Conservation (phyloP, 2,888 invertebrate genomes). For the Siphlonurus alternatus region DNA sequence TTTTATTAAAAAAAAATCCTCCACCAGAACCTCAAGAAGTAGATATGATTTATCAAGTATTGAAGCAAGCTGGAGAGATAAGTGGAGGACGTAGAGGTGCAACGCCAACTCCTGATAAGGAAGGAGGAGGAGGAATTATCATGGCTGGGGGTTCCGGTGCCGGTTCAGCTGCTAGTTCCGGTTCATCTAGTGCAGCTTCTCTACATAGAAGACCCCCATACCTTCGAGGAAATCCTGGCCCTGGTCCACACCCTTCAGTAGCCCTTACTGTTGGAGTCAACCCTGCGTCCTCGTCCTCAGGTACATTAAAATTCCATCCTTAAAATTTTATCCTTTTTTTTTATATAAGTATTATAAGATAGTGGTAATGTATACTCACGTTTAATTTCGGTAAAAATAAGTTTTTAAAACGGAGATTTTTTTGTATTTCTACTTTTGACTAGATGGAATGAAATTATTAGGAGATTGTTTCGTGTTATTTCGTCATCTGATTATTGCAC, state of each 20-base stretch:
- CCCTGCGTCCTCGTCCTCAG: conserved; percentile 2
- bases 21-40: conserved; percentile 46
- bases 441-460: too few relatives aligned
- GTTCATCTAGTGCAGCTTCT: not conserved
- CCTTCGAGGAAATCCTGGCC: not conserved
- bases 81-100: conserved; percentile 13
- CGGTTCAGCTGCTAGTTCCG: conserved; percentile 31
- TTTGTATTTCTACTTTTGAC: too few relatives aligned
- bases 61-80: conserved; percentile 87
- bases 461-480: too few relatives aligned
- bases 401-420: too few relatives aligned
- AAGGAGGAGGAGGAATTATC: conserved; percentile 18
- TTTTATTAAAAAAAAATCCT: too few relatives aligned
- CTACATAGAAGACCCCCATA: not conserved
- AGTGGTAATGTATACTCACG: too few relatives aligned
- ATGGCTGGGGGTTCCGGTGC: conserved; percentile 21
- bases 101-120: conserved; percentile 8
- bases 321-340: too few relatives aligned
- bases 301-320: too few relatives aligned
- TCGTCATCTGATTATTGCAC: too few relatives aligned
- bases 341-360: too few relatives aligned
- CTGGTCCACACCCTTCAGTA: not conserved
- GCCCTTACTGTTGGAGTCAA: not conserved
- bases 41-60: conserved; percentile 86
- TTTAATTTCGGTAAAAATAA: too few relatives aligned